Evolutionary conservation across 1,140 invertebrate genomes (phyloP).

Genomic region (Ganaspis sp.): DNA sequence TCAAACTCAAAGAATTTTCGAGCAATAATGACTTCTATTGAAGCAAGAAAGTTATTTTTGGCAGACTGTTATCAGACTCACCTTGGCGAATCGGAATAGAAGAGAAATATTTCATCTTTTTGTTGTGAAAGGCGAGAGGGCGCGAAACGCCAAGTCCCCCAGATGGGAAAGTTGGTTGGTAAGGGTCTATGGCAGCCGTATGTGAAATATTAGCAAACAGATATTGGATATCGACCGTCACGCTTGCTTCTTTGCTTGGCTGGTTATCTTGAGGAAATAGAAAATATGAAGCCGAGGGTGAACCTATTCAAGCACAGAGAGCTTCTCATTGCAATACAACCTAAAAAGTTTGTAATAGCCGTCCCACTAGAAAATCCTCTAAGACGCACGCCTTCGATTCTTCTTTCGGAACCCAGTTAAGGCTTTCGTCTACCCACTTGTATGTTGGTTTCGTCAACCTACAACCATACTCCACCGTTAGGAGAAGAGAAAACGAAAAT

Average conservation of each 20-base stretch:
- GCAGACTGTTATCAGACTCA: neutral
- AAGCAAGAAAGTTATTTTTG: neutral
- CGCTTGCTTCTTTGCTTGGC: neutral
- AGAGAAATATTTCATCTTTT: constrained; percentile 12
- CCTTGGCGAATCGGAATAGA: neutral
- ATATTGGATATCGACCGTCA: constrained; percentile 51
- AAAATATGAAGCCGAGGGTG: neutral
- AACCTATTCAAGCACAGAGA: neutral
- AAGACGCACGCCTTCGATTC: neutral
- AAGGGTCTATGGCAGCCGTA: constrained; percentile 51
- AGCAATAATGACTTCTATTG: neutral
- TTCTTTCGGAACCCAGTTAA: neutral
- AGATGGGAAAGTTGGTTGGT: constrained; percentile 31
- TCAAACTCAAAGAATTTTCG: neutral
- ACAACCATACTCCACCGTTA: neutral
- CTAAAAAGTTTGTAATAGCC: constrained; percentile 12
- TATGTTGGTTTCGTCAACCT: neutral
- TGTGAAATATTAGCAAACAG: constrained; percentile 63
- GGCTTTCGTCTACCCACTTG: neutral
- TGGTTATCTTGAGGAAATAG: constrained; percentile 25
- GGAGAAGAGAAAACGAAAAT: neutral
- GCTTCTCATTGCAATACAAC: constrained; percentile 5
- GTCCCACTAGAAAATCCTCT: neutral
- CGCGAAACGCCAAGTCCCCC: neutral
- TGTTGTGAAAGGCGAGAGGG: constrained; percentile 14